Evolutionary conservation across 2,113 vertebrate genomes (phyloP).

Genomic region (Passer domesticus): DNA sequence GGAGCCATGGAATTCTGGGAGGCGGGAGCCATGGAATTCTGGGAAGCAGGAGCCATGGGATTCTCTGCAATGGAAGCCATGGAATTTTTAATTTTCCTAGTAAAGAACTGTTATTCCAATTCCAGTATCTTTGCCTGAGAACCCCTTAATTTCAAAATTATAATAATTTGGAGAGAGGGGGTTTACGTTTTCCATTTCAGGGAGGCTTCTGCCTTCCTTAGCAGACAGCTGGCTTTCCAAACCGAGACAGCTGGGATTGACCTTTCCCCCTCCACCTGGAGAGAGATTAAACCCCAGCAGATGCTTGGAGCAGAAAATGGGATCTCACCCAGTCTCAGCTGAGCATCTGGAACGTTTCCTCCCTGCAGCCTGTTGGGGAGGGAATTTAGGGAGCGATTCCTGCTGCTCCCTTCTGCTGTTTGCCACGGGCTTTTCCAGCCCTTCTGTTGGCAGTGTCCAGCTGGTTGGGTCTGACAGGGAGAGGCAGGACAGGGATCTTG

Average conservation of each 20-base stretch:
- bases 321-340: not conserved
- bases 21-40: not conserved
- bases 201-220: not conserved
- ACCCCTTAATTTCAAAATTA: not conserved
- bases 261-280: not conserved
- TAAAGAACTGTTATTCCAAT: not conserved
- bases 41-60: accelerated
- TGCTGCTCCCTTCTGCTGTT: not conserved
- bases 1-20: too few species aligned
- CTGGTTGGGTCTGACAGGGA: not conserved
- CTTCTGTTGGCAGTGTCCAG: accelerated
- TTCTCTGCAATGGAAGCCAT: not conserved
- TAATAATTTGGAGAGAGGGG: not conserved
- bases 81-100: not conserved
- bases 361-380: not conserved
- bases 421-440: not conserved
- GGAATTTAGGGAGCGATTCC: not conserved
- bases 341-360: not conserved
- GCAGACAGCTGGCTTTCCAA: not conserved
- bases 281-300: not conserved
- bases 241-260: not conserved
- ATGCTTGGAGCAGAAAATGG: not conserved
- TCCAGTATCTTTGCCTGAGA: not conserved
- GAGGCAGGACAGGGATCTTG: not conserved
- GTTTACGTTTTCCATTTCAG: not conserved